Evolutionary conservation across 2,888 invertebrate species (phyloP), one percentile per base, ranked within the genome.

Genomic region (Lithophane socia): DNA sequence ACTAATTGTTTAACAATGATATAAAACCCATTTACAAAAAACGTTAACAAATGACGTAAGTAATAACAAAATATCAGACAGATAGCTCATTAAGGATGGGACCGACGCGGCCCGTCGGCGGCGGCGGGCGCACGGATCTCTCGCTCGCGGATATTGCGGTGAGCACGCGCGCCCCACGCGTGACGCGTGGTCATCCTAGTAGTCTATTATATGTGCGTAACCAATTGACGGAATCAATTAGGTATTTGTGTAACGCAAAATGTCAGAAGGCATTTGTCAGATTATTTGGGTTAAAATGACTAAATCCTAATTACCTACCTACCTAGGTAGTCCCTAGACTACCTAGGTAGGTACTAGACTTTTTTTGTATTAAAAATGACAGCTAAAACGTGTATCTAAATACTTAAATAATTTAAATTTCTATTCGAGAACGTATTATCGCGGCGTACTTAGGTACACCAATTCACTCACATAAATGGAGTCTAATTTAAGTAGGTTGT

Each of bases 31-130:
- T 44, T 18, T 68, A 61, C 12, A 2, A 42, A 44, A 54, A 37
- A n/a, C n/a, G n/a, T 77, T n/a, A 42, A 56, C 13, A 64, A 68
- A 66, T 73, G 42, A 21, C 52, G 13, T 58, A 12, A 61, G 37
- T 37, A 37, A 3, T 56, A 67, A 44, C 29, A 37, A 58, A 63
- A 52, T 73, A 58, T 73, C 37, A 21, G 21, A 16, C 8, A 54
- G 37, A 52, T 52, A 67, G 37, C 60, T 60, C 58, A 58, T 71
- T 60, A 60, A 21, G 42, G n/a, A 42, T 37, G 52, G 0, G 24
- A 60, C 54, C 29, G 61, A 29, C 56, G 54, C 12, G 54, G 13
- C n/a, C 68, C 79, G 79, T 10, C 75, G 75, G 79, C 71, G 54
- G 29, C 29, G 29, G 29, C 29, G 29, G 29, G 29, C 29, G 29